phyloP scores from a whole-genome alignment of 92 coral and sea anemone species.

The Ricordea florida region DNA sequence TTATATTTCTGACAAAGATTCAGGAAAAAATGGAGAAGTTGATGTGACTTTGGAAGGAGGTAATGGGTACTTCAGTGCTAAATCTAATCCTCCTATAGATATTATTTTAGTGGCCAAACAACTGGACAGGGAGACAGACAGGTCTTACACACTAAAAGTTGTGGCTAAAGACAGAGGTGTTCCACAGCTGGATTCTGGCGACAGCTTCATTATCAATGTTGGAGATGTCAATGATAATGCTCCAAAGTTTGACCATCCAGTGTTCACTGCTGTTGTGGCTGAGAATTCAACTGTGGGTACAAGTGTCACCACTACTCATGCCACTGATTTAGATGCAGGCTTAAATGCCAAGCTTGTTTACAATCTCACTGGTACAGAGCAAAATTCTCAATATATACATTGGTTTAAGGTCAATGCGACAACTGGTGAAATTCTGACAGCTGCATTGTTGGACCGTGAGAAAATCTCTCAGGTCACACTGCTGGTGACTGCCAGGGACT shows the following conservation, averaged over 20 bases:
- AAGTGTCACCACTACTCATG: conserved; percentile 66
- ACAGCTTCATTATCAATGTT: conserved; percentile 70
- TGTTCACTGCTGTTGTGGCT: conserved; percentile 59
- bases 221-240: conserved; percentile 91
- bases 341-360: conserved; percentile 66
- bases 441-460: conserved; percentile 82
- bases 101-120: conserved; percentile 66
- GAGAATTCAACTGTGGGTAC: conserved; percentile 74
- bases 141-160: conserved; percentile 47
- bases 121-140: conserved; percentile 75
- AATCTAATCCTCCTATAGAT: conserved; percentile 55
- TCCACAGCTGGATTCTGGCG: conserved; percentile 59
- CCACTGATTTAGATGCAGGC: conserved; percentile 75
- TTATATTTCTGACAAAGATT: conserved; percentile 80
- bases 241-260: conserved; percentile 75
- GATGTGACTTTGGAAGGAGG: conserved; percentile 82
- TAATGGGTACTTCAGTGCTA: conserved; percentile 67
- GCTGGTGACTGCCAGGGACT: conserved; percentile 70
- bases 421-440: conserved; percentile 77
- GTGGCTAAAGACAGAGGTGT: conserved; percentile 79
- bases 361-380: conserved; percentile 45
- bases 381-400: conserved; percentile 25
- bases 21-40: conserved; percentile 82
- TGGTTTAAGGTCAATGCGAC: conserved; percentile 78
- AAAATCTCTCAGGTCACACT: conserved; percentile 55